phyloP scores from a whole-genome alignment of 2,888 invertebrate genomes.

The Salpingus planirostris region DNA sequence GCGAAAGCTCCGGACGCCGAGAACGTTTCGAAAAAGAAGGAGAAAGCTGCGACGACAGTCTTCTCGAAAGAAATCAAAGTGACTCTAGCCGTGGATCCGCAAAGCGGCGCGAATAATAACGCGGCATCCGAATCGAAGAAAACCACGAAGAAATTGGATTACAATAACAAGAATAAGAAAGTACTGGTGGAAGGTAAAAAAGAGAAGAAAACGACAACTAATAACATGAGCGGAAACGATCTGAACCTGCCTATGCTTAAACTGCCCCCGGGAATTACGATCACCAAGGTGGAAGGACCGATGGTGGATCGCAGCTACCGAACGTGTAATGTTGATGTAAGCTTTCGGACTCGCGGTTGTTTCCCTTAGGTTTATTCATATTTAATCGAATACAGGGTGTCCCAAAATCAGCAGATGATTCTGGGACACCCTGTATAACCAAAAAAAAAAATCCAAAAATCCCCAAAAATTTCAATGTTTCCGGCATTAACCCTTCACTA shows the following conservation, averaged over 20 bases:
- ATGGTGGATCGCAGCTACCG: constrained; percentile 32
- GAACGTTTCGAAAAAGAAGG: constrained; percentile 31
- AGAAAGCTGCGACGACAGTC: constrained; percentile 22
- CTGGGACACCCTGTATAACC: too few relatives aligned
- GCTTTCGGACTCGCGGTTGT: too few relatives aligned
- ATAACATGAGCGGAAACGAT: constrained; percentile 24
- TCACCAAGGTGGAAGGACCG: constrained; percentile 44
- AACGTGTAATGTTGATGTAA: too few relatives aligned
- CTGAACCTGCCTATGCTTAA: constrained; percentile 35
- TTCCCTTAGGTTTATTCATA: too few relatives aligned
- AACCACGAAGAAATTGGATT: constrained; percentile 8
- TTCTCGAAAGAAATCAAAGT: constrained; percentile 31
- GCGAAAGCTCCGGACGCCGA: constrained; percentile 23
- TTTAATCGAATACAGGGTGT: too few relatives aligned
- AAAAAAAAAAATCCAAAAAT: too few relatives aligned
- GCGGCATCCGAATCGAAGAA: too few relatives aligned
- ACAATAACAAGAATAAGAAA: constrained; percentile 11
- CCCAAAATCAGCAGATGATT: too few relatives aligned
- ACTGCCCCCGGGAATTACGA: constrained; percentile 40
- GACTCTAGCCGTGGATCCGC: constrained; percentile 27
- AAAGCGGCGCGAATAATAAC: constrained; percentile 6
- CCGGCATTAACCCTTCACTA: too few relatives aligned
- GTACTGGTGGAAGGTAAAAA: constrained; percentile 12
- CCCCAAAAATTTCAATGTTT: too few relatives aligned
- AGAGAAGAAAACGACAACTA: constrained; percentile 16